Base-by-base conservation (phyloP, 1,140 invertebrate genomes). In the Ridgeia piscesae region DNA sequence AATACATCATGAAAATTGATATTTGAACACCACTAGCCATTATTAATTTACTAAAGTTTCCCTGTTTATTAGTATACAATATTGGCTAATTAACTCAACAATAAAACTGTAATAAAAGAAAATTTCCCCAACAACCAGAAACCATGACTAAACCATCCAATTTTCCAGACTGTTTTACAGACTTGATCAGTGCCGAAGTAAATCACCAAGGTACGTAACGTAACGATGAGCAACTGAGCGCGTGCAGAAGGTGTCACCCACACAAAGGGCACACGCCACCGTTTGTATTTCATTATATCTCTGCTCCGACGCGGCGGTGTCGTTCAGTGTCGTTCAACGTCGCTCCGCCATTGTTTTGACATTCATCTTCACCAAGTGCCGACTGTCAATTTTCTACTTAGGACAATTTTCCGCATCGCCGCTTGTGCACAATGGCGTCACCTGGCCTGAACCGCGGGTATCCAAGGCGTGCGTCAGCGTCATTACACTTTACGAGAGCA, bases 331-430 rank as follows among this genome's bases (percentile, higher is more conserved):
- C 58, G 17, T 77, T 77, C 58, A 21, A 77, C 58, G 58, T 77
- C 58, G 58, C 58, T 77, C 58, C 27, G 58, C 58, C 58, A 77
- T 77, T 77, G 58, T 77, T 77, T 77, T 77, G 58, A 77, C 58
- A 77, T 77, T 77, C 58, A 77, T 77, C 58, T 77, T 77, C 58
- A 77, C 58, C 58, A 77, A 77, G 58, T 77, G 58, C 58, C 27
- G 58, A 77, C 58, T 77, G 58, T 77, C 58, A 77, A 77, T 77
- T 77, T 77, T 77, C 58, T 77, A 77, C 58, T 77, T 77, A 77
- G 58, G 58, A 77, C 58, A 77, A 77, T 77, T 77, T 77, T 77
- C 58, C 58, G 58, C 58, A 77, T 21, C 58, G 58, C 27, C 58
- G 58, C 58, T 77, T 21, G 2, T 21, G 27, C 58, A 77, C 58